Conservation (phyloP, 92 coral and sea anemone genomes). For the Phenganax subtilis region DNA sequence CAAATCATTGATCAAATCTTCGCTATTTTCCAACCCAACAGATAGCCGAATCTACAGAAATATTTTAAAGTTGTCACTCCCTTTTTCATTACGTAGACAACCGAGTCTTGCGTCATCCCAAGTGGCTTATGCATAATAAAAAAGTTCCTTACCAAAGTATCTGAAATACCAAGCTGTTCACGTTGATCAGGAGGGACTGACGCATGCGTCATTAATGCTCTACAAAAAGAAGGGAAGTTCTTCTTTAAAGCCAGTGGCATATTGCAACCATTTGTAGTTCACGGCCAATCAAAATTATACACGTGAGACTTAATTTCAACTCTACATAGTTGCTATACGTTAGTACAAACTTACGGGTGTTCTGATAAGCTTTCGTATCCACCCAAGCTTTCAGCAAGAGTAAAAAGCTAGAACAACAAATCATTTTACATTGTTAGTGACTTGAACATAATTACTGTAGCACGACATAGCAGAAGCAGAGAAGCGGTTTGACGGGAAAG, state of each 20-base stretch:
- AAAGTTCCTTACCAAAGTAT: conserved; percentile 67
- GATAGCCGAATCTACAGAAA: conserved; percentile 79
- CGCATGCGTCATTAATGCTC: conserved; percentile 94
- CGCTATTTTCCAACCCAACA: conserved; percentile 78
- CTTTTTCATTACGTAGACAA: too few relatives aligned
- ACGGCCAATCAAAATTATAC: not conserved
- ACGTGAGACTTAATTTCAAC: not conserved
- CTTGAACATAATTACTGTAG: too few relatives aligned
- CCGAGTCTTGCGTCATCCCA: too few relatives aligned
- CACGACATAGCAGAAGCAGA: not conserved
- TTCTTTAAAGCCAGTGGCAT: not conserved
- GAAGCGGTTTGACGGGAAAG: not conserved
- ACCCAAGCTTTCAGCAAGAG: conserved; percentile 96
- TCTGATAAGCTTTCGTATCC: conserved; percentile 91
- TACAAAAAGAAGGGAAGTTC: not conserved
- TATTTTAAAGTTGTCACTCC: not conserved
- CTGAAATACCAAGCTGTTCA: conserved; percentile 71
- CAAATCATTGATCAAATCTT: conserved; percentile 76
- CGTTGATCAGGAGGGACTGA: conserved; percentile 91
- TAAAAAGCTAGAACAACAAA: conserved; percentile 61
- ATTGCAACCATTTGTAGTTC: not conserved
- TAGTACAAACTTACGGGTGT: conserved; percentile 71
- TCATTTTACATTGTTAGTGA: not conserved
- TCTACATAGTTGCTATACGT: not conserved
- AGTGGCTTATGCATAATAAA: conserved; percentile 5